Evolutionary conservation across 2,113 vertebrate species (phyloP).

Genomic region (Ptilonorhynchus violaceus): DNA sequence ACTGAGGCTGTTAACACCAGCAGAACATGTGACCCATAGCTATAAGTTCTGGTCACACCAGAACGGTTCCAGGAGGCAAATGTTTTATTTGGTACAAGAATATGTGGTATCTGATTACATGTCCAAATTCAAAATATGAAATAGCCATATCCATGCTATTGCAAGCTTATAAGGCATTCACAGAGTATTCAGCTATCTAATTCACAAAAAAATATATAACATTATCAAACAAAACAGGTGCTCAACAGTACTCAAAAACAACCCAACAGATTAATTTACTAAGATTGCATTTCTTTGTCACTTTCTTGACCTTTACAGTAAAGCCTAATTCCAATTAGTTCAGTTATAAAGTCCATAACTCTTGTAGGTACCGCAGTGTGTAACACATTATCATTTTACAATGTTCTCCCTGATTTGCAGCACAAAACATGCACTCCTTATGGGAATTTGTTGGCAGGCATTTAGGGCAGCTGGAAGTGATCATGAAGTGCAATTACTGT

Average conservation of each 20-base stretch:
- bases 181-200: conserved; percentile 3
- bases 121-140: conserved; percentile 39
- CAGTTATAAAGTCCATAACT: conserved; percentile 83
- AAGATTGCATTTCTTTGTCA: conserved; percentile 67
- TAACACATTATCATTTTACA: conserved; percentile 90
- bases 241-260: conserved; percentile 27
- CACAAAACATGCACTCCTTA: conserved; percentile 81
- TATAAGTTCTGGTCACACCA: conserved; percentile 55
- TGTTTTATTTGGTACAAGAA: conserved; percentile 42
- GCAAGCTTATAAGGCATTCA: conserved; percentile 10
- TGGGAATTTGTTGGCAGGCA: conserved; percentile 86
- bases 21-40: background rate
- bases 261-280: conserved; percentile 55
- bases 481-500: conserved; percentile 95
- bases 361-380: conserved; percentile 75
- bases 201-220: background rate
- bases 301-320: conserved; percentile 73
- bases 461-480: conserved; percentile 95
- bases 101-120: conserved; percentile 47
- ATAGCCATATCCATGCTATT: background rate
- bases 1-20: conserved; percentile 4
- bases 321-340: conserved; percentile 81
- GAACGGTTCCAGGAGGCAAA: conserved; percentile 4
- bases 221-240: conserved; percentile 41
- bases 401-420: conserved; percentile 83